A percentile compares a stretch with the other conserved stretches of the same genome.
phyloP scores from a whole-genome alignment of 92 coral and sea anemone genomes.

The Porites divaricata region DNA sequence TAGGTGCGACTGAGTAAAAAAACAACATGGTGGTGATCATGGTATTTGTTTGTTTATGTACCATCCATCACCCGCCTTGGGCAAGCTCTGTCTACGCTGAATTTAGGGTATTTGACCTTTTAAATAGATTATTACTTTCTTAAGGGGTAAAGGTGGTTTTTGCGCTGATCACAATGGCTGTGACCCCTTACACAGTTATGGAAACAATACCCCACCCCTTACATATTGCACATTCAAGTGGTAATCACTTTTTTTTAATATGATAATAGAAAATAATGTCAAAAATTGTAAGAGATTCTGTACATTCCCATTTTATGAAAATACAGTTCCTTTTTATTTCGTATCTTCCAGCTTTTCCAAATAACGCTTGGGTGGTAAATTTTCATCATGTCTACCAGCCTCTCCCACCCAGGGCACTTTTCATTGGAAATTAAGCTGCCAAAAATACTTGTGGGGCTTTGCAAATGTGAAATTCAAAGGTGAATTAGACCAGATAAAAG shows the following conservation, averaged over 20 bases:
- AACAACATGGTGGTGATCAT: not conserved
- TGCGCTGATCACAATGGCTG: not conserved
- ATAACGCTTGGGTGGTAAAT: not conserved
- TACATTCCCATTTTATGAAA: not conserved
- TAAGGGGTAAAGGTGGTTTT: not conserved
- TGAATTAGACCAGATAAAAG: not conserved
- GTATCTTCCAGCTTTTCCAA: not conserved
- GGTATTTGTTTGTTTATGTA: not conserved
- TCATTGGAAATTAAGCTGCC: not conserved
- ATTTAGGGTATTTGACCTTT: too few relatives aligned
- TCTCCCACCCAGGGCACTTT: too few relatives aligned
- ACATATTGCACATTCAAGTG: too few relatives aligned
- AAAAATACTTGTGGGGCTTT: too few relatives aligned
- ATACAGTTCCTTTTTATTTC: not conserved
- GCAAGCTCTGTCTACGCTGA: not conserved
- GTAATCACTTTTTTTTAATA: too few relatives aligned
- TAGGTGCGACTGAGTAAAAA: not conserved
- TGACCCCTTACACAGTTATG: not conserved
- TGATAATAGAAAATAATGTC: not conserved
- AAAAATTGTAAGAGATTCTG: not conserved
- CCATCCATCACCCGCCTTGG: not conserved
- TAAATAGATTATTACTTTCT: not conserved
- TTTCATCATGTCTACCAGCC: too few relatives aligned
- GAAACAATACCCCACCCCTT: too few relatives aligned
- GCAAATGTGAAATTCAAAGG: not conserved